Conservation (phyloP, 2,113 vertebrate species). For the Regulus satrapa region DNA sequence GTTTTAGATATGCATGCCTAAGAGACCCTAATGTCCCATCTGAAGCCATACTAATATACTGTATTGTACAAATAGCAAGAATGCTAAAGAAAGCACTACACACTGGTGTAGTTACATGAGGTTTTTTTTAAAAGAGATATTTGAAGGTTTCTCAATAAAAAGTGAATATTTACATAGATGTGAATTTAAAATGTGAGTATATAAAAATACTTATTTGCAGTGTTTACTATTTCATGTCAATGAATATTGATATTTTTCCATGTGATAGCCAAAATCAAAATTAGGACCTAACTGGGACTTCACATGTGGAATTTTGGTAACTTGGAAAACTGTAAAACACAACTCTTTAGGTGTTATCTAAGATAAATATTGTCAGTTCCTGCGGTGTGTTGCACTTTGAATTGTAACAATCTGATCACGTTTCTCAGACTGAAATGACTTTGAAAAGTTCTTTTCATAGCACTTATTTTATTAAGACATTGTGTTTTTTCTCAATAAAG, state of each 20-base stretch:
- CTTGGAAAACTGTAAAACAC: background rate
- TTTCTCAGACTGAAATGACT: background rate
- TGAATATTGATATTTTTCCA: background rate
- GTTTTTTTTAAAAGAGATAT: background rate
- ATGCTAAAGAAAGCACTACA: background rate
- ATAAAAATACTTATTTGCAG: background rate
- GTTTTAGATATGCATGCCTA: background rate
- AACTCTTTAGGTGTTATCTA: background rate
- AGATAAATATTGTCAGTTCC: background rate
- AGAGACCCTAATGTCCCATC: background rate
- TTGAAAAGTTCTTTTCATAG: background rate
- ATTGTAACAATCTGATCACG: accelerated
- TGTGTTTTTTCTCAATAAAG: background rate
- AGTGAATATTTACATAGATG: background rate
- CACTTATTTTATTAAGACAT: background rate
- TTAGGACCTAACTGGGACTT: background rate
- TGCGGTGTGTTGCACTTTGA: background rate
- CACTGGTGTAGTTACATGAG: background rate
- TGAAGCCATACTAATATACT: background rate
- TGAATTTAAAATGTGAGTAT: background rate
- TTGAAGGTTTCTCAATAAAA: background rate
- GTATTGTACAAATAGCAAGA: background rate
- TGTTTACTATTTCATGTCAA: background rate
- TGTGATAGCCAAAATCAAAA: background rate
- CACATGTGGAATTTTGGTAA: background rate